Evolutionary conservation across 2,797 vertebrate species (phyloP).

Genomic region (Helicolenus hilgendorfi): DNA sequence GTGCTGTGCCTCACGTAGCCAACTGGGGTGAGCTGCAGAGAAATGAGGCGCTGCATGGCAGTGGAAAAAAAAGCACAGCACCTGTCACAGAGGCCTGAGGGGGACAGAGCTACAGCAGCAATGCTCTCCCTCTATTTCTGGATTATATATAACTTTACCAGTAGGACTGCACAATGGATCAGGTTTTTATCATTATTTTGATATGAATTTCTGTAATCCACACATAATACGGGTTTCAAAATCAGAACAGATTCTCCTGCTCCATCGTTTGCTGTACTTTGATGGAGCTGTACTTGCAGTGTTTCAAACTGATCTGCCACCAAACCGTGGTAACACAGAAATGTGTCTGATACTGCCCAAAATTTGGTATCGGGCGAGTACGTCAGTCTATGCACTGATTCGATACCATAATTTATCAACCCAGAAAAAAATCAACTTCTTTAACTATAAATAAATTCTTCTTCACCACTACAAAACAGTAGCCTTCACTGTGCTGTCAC

Average conservation of each 20-base stretch:
- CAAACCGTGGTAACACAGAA: fast-evolving
- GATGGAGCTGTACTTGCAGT: not conserved
- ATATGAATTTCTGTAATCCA: not conserved
- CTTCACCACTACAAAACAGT: not conserved
- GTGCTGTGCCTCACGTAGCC: conserved; percentile 41
- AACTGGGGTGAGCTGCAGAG: conserved; percentile 38
- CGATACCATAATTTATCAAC: not conserved
- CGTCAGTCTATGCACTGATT: not conserved
- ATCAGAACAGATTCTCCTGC: not conserved
- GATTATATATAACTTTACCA: not conserved
- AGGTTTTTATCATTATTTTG: not conserved
- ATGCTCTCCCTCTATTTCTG: not conserved
- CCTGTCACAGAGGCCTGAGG: conserved; percentile 56
- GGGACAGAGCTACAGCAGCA: conserved; percentile 24
- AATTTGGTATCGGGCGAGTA: not conserved
- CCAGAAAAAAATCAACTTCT: not conserved
- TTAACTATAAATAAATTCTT: not conserved
- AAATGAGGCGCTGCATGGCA: conserved; percentile 41
- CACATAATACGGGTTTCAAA: not conserved
- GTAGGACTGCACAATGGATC: not conserved
- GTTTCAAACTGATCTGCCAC: not conserved
- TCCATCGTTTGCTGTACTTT: not conserved
- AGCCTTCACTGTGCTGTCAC: not conserved
- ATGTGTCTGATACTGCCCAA: not conserved
- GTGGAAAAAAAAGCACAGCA: conserved; percentile 43